Conservation (phyloP, 1,140 invertebrate species). For the Chymomyza costata region DNA sequence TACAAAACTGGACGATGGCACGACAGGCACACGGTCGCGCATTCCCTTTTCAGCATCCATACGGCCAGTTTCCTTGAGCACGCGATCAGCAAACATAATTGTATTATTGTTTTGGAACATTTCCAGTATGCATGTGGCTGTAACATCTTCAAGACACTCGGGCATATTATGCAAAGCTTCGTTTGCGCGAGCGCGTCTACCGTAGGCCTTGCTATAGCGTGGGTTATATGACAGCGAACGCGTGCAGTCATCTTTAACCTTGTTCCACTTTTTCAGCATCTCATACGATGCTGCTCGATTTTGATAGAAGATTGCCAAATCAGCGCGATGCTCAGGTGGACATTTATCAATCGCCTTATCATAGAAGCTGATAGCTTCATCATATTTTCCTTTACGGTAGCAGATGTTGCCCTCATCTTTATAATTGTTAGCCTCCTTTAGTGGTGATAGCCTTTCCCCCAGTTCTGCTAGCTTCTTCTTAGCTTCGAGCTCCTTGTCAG, state of each 20-base stretch:
- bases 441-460: conserved; percentile 77
- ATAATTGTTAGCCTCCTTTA: conserved; percentile 76
- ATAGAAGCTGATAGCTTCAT: conserved; percentile 91
- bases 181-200: conserved; percentile 87
- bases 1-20: conserved; percentile 90
- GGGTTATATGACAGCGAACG: conserved; percentile 90
- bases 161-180: conserved; percentile 87
- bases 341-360: conserved; percentile 92
- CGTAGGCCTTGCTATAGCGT: conserved; percentile 92
- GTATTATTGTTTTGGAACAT: conserved; percentile 88
- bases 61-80: conserved; percentile 86
- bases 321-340: conserved; percentile 82
- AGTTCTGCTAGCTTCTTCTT: conserved; percentile 77
- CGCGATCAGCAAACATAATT: conserved; percentile 87
- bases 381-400: conserved; percentile 90
- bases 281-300: conserved; percentile 97
- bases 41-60: conserved; percentile 84
- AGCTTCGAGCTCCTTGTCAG: conserved; percentile 75
- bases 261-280: conserved; percentile 89
- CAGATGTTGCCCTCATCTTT: conserved; percentile 92
- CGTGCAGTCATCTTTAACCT: conserved; percentile 91
- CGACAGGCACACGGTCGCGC: conserved; percentile 80
- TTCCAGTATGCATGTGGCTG: conserved; percentile 93
- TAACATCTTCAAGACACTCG: conserved; percentile 92
- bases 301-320: conserved; percentile 94